A percentile compares a stretch with the other conserved stretches of the same genome.
Evolutionary conservation across 2,888 invertebrate genomes (phyloP).

Genomic region (Parthenolecanium corni): DNA sequence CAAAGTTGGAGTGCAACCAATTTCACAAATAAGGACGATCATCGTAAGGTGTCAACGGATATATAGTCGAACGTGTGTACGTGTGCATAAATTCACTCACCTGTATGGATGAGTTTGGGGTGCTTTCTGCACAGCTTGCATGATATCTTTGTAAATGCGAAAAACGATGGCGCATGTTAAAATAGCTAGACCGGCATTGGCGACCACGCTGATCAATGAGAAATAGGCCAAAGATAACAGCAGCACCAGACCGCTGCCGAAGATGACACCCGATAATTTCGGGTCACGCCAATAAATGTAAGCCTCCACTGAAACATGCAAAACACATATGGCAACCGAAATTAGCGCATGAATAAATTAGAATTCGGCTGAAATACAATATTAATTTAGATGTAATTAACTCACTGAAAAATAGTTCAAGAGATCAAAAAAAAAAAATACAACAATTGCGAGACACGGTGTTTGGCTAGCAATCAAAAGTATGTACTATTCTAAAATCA

Average conservation of each 20-base stretch:
- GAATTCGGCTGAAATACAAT: neutral
- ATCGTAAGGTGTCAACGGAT: too few species aligned
- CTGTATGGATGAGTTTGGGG: slow-evolving; percentile 96
- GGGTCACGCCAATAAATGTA: slow-evolving; percentile 97
- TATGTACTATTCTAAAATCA: too few species aligned
- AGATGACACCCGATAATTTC: slow-evolving; percentile 85
- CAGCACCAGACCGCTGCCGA: slow-evolving; percentile 77
- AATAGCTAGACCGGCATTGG: slow-evolving; percentile 76
- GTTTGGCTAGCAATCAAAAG: too few species aligned
- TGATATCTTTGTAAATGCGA: slow-evolving; percentile 90
- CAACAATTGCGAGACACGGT: too few species aligned
- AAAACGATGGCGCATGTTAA: slow-evolving; percentile 81
- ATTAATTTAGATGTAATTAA: neutral
- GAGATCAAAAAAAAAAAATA: neutral
- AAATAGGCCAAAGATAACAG: slow-evolving; percentile 88
- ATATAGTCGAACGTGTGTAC: too few species aligned
- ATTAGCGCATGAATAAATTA: neutral
- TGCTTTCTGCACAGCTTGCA: slow-evolving; percentile 92
- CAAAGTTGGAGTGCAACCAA: too few species aligned
- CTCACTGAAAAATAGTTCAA: too few species aligned
- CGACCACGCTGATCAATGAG: slow-evolving; percentile 89
- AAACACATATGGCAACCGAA: slow-evolving; percentile 1
- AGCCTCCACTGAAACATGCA: slow-evolving; percentile 65
- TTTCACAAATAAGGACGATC: too few species aligned
- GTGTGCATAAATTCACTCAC: too few species aligned